Evolutionary conservation across 2,113 vertebrate genomes (phyloP).

Genomic region (Hippoglossus stenolepis): DNA sequence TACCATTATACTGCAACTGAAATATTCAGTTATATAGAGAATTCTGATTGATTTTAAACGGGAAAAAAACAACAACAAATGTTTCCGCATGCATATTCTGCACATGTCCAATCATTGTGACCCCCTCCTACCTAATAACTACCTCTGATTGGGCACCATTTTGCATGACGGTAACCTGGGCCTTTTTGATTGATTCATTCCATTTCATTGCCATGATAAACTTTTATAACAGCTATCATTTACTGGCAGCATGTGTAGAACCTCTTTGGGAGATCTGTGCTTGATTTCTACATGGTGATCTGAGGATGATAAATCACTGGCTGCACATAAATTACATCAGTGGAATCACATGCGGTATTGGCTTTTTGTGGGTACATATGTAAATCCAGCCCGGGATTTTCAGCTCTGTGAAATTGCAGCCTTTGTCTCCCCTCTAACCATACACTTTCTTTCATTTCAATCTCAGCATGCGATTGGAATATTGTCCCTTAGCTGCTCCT

Average conservation of each 20-base stretch:
- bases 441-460: slow-evolving; percentile 78
- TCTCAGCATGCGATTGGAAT: slow-evolving; percentile 76
- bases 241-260: slow-evolving; percentile 61
- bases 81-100: slow-evolving; percentile 3
- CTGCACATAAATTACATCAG: slow-evolving; percentile 67
- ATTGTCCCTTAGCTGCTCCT: slow-evolving; percentile 79
- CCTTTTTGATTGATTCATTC: slow-evolving; percentile 72
- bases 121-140: slow-evolving; percentile 22
- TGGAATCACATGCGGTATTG: slow-evolving; percentile 58
- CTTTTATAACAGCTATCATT: slow-evolving; percentile 79
- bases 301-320: slow-evolving; percentile 72
- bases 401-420: slow-evolving; percentile 66
- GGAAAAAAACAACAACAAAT: neutral
- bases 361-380: slow-evolving; percentile 65
- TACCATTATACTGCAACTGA: neutral
- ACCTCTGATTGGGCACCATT: slow-evolving; percentile 52
- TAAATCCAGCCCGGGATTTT: slow-evolving; percentile 68
- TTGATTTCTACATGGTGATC: slow-evolving; percentile 66
- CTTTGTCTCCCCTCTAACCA: slow-evolving; percentile 73
- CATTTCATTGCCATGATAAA: slow-evolving; percentile 77
- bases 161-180: slow-evolving; percentile 57
- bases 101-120: slow-evolving; percentile 12
- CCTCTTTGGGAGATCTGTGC: slow-evolving; percentile 67
- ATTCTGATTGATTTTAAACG: slow-evolving; percentile 4
- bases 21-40: neutral